Conservation (phyloP, 2,888 invertebrate genomes). For the Elmis aenea region DNA sequence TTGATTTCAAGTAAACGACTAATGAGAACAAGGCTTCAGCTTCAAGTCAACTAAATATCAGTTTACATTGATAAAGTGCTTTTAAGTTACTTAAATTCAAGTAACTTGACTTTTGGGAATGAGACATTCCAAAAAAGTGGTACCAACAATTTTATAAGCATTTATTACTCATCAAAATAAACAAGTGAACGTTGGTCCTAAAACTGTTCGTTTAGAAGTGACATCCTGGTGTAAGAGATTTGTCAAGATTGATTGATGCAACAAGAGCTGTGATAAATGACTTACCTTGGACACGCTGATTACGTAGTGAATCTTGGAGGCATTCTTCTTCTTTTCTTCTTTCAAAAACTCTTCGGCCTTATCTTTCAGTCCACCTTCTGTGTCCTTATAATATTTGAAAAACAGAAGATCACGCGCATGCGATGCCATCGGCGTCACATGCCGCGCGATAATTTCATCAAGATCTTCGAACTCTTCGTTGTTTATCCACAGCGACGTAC, state of each 20-base stretch:
- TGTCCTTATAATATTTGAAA: constrained; percentile 84
- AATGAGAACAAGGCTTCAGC: too few species aligned
- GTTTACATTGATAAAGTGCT: too few species aligned
- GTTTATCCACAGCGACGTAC: constrained; percentile 80
- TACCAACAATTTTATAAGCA: too few species aligned
- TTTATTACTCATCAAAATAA: too few species aligned
- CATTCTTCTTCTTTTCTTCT: constrained; percentile 84
- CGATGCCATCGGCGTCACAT: constrained; percentile 95
- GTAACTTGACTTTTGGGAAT: too few species aligned
- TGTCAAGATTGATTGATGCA: not conserved
- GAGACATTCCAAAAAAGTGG: too few species aligned
- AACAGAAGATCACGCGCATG: constrained; percentile 85
- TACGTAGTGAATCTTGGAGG: constrained; percentile 85
- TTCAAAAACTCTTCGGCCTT: constrained; percentile 82
- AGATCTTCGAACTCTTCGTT: constrained; percentile 96
- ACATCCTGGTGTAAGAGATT: too few species aligned
- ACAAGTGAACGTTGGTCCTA: too few species aligned
- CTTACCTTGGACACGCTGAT: constrained; percentile 69
- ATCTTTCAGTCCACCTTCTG: constrained; percentile 74
- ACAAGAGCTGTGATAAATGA: constrained; percentile 9
- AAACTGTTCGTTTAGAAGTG: too few species aligned
- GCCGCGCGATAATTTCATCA: constrained; percentile 96
- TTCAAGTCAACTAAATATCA: too few species aligned
- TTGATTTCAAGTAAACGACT: too few species aligned
- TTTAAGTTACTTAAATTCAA: too few species aligned